Evolutionary conservation across 2,797 vertebrate species (phyloP).

Genomic region (Diplodus sargus): DNA sequence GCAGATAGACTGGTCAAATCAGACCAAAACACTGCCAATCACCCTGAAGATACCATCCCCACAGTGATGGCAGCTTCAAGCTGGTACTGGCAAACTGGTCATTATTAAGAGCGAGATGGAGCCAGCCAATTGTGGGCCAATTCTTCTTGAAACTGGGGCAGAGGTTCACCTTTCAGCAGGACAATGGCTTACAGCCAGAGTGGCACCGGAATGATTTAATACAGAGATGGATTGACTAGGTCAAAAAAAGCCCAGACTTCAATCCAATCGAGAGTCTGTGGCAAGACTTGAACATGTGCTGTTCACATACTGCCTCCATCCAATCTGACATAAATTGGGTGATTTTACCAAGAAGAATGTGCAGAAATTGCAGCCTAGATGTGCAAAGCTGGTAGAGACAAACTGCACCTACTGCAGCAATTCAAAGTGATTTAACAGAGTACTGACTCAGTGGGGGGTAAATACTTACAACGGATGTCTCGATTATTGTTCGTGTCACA

Average conservation of each 20-base stretch:
- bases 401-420: too few species aligned
- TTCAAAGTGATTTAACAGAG: too few species aligned
- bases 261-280: not conserved
- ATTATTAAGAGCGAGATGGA: not conserved
- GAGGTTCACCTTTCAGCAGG: not conserved
- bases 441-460: too few species aligned
- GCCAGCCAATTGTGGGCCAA: not conserved
- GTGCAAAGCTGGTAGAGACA: too few species aligned
- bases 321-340: not conserved
- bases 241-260: not conserved
- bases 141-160: not conserved
- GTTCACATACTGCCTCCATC: not conserved
- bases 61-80: not conserved
- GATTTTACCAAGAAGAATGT: too few species aligned
- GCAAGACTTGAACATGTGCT: not conserved
- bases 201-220: not conserved
- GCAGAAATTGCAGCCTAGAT: too few species aligned
- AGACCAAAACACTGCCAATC: not conserved
- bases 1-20: not conserved
- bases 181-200: not conserved
- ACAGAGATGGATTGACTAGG: not conserved
- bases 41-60: not conserved
- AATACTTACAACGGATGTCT: too few species aligned
- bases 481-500: too few species aligned
- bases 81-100: not conserved